Base-by-base conservation (phyloP, 2,888 invertebrate genomes). In the Terebella lapidaria region DNA sequence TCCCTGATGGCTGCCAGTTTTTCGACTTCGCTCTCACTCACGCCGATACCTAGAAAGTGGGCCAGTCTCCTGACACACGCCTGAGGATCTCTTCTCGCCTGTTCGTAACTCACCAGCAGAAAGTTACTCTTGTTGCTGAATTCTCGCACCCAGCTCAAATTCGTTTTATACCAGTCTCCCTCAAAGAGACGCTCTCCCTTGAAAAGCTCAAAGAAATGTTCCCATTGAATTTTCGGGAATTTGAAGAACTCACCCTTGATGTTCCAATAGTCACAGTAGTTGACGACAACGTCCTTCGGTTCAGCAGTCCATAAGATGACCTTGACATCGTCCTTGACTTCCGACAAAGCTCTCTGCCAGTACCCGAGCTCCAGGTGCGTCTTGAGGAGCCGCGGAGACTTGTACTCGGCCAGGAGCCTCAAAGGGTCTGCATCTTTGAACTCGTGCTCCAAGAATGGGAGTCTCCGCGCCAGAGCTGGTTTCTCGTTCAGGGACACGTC, bases 401-500 rank as follows among this genome's bases (percentile, higher is more conserved):
- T 4, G 10, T 20, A 35, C 10, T 10, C 24, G 15, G 5, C 20
- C 4, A 55, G 24, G 4, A 35, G 4, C 4, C n/a, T 18, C 15
- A 26, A 5, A 3, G 55, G 55, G 18, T 55, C 42, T 4, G 4
- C 24, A 20, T 35, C 35, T 29, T 24, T 29, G 24, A 55, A 55
- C 20, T 35, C 55, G 42, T 55, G 55, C 24, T 55, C 55, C 20
- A 55, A 24, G 22, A 55, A 55, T 29, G 55, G 55, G 15, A 55
- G 18, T 5, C 55, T 29, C 4, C 4, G 10, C 4, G 35, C 29
- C 20, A 55, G 35, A 3, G 55, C 22, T 4, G 10, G 5, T 24
- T 55, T 55, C 18, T 55, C 20, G 5, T 29, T 22, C 10, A 35
- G 5, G 15, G 29, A 20, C 15, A 55, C 55, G 10, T 29, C 55